Percentiles rank a stretch among this genome's conserved stretches.
These are phyloP conservation scores for Alitta virens DNA, from an alignment of 2,888 invertebrate genomes.

Conservation along the genomic window DNA sequence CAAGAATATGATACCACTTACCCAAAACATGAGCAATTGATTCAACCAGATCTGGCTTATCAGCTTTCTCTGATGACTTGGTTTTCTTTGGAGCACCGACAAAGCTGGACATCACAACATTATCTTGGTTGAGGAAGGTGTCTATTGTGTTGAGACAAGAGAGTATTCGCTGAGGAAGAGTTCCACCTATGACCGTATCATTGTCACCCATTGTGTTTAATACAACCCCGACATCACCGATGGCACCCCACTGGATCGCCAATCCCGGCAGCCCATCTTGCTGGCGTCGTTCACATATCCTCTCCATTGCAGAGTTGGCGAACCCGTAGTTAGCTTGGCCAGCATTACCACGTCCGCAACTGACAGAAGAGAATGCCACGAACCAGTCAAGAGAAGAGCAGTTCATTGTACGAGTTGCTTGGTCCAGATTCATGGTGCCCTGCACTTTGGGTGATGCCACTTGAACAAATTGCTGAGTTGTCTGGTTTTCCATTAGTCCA, in stretches of 20 bases:
- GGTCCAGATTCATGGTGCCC: conserved; percentile 82
- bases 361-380: conserved; percentile 93
- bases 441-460: conserved; percentile 82
- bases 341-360: conserved; percentile 93
- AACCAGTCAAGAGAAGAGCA: conserved; percentile 79
- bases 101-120: conserved; percentile 61
- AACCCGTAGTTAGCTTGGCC: conserved; percentile 97
- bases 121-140: conserved; percentile 80
- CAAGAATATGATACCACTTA: conserved; percentile 36
- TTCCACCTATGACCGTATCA: conserved; percentile 90
- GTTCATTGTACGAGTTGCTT: conserved; percentile 73
- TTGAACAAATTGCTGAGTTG: conserved; percentile 71
- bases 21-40: conserved; percentile 86
- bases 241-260: conserved; percentile 98
- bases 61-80: conserved; percentile 58
- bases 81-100: conserved; percentile 83
- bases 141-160: conserved; percentile 89
- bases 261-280: conserved; percentile 74
- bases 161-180: conserved; percentile 91
- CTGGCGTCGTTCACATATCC: conserved; percentile 83
- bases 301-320: conserved; percentile 97
- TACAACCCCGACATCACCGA: conserved; percentile 94
- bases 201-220: conserved; percentile 84
- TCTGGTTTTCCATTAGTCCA: conserved; percentile 82
- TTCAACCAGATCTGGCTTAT: conserved; percentile 67